Percentiles rank a stretch among this genome's conserved stretches.
These are phyloP conservation scores for Hyposoter dolosus DNA, from an alignment of 2,888 invertebrate species.

Conservation along the genomic window DNA sequence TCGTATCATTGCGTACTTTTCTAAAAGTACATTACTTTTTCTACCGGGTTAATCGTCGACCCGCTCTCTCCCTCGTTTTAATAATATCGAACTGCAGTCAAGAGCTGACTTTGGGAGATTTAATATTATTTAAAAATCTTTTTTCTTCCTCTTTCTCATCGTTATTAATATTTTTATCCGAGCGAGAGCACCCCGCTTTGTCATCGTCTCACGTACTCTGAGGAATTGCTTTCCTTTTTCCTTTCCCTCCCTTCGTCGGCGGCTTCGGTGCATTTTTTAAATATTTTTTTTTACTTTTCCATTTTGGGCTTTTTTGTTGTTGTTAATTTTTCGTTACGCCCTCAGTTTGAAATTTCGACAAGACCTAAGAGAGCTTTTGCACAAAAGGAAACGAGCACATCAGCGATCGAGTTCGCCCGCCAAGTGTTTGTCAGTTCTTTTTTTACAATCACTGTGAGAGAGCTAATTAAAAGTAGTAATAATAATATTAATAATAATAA, in stretches of 20 bases:
- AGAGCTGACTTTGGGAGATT: slow-evolving; percentile 49
- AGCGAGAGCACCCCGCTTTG: slow-evolving; percentile 40
- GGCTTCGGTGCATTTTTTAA: not conserved
- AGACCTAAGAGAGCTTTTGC: slow-evolving; percentile 53
- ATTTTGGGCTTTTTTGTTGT: slow-evolving; percentile 24
- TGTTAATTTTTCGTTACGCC: slow-evolving; percentile 27
- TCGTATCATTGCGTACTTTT: slow-evolving; percentile 46
- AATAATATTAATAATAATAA: not conserved
- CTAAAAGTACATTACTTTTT: slow-evolving; percentile 31
- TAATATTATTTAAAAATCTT: slow-evolving; percentile 3
- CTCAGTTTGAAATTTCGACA: slow-evolving; percentile 36
- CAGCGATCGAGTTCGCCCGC: slow-evolving; percentile 38
- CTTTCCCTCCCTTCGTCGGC: not conserved
- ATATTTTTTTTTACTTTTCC: not conserved
- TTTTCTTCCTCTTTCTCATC: slow-evolving; percentile 36
- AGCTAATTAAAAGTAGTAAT: slow-evolving; percentile 23
- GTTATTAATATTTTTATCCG: slow-evolving; percentile 20
- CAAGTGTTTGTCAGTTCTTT: slow-evolving; percentile 42
- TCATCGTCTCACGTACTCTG: slow-evolving; percentile 36
- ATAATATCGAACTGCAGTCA: slow-evolving; percentile 70
- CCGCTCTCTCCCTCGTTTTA: slow-evolving; percentile 45
- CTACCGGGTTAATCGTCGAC: slow-evolving; percentile 58
- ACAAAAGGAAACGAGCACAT: slow-evolving; percentile 26
- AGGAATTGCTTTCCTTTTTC: slow-evolving; percentile 28
- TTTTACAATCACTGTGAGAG: slow-evolving; percentile 48